phyloP scores from a whole-genome alignment of 1,140 invertebrate genomes.

The Druon quercuslanigerum region DNA sequence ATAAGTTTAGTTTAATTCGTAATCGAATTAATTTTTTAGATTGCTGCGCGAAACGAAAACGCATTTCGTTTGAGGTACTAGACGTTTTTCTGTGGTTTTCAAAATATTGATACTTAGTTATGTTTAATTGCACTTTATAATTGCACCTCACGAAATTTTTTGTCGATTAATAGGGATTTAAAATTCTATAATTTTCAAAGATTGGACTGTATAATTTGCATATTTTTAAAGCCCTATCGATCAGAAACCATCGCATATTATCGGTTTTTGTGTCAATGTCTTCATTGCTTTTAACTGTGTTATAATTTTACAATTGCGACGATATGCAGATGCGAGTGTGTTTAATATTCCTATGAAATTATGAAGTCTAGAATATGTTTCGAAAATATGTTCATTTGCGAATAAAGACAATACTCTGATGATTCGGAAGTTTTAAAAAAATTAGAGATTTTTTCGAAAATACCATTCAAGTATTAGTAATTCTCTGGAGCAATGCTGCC shows the following conservation, averaged over 20 bases:
- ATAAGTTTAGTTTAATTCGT: neutral
- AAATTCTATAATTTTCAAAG: no score
- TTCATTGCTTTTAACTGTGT: no score
- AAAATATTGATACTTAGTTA: slow-evolving; percentile 20
- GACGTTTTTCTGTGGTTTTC: slow-evolving; percentile 11
- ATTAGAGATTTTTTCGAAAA: slow-evolving; percentile 13
- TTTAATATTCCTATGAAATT: neutral
- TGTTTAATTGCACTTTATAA: slow-evolving; percentile 28
- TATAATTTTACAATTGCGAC: neutral
- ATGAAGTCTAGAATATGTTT: neutral
- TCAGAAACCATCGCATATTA: neutral
- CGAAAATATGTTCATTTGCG: neutral
- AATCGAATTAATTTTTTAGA: slow-evolving; percentile 21
- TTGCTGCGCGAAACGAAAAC: slow-evolving; percentile 14
- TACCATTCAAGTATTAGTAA: neutral
- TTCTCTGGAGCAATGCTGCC: neutral
- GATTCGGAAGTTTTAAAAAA: neutral
- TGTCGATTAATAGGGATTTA: no score
- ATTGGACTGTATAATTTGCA: no score
- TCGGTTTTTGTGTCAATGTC: neutral
- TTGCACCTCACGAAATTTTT: slow-evolving; percentile 18
- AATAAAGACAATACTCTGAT: neutral
- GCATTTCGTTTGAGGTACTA: slow-evolving; percentile 15
- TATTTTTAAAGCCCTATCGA: no score
- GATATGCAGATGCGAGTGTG: neutral